These are phyloP conservation scores for Marisa cornuarietis DNA, from an alignment of 1,140 invertebrate species.

Conservation along the genomic window DNA sequence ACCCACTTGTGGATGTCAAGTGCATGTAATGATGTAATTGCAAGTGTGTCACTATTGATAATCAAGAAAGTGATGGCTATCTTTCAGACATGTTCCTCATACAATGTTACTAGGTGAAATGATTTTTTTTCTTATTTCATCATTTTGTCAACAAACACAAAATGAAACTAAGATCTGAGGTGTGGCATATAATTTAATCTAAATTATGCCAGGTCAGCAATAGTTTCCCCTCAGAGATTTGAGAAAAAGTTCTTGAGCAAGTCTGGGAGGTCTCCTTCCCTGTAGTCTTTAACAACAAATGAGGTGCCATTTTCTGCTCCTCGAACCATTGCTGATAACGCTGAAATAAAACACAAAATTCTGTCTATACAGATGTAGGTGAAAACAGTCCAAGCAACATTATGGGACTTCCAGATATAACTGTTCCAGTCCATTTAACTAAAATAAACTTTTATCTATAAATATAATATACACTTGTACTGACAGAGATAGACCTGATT, in stretches of 20 bases:
- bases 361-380: background rate
- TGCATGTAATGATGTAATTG: too few species aligned
- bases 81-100: background rate
- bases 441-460: too few species aligned
- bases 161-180: background rate
- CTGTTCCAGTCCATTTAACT: background rate
- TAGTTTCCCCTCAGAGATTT: too few species aligned
- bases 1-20: too few species aligned
- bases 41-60: background rate
- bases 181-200: background rate
- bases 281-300: constrained; percentile 41
- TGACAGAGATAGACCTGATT: too few species aligned
- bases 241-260: constrained; percentile 49
- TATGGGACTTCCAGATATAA: background rate
- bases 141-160: background rate
- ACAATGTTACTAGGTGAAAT: background rate
- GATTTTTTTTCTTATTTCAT: background rate
- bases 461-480: too few species aligned
- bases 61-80: background rate
- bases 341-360: constrained; percentile 33
- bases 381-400: background rate
- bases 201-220: too few species aligned
- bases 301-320: constrained; percentile 43
- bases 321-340: constrained; percentile 53
- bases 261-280: constrained; percentile 32